Conservation (phyloP, 2,113 vertebrate genomes). For the Petaurus breviceps region DNA sequence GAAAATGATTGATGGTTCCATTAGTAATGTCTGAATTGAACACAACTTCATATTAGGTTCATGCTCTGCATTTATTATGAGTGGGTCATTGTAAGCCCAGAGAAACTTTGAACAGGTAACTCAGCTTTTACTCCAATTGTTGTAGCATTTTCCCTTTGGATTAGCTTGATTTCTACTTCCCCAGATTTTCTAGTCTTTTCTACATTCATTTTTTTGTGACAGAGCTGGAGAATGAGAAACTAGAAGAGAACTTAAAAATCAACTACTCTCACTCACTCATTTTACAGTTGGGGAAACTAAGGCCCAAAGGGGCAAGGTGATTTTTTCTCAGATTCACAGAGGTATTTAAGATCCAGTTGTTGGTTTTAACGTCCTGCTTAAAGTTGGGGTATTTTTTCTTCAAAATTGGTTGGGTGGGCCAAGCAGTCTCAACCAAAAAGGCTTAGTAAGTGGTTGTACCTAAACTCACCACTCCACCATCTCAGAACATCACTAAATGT, state of each 20-base stretch:
- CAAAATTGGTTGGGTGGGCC: neutral
- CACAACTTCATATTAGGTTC: neutral
- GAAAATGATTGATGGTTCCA: neutral
- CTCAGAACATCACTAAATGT: neutral
- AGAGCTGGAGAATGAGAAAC: neutral
- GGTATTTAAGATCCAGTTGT: neutral
- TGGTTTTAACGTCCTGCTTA: neutral
- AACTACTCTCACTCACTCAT: neutral
- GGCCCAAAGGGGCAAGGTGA: neutral
- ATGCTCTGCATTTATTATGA: neutral
- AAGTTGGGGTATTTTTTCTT: neutral
- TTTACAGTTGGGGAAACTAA: neutral
- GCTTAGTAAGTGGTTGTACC: neutral
- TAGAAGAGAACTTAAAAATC: neutral
- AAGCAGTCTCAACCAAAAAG: neutral
- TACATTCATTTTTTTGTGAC: neutral
- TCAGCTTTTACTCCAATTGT: neutral
- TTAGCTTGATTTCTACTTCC: neutral
- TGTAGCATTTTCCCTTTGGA: neutral
- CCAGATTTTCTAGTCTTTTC: neutral
- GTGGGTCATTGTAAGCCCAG: neutral
- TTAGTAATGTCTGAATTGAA: neutral
- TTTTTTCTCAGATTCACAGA: neutral
- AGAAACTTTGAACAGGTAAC: neutral
- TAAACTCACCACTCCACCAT: neutral